These are phyloP conservation scores for Lamproptera curius DNA, from an alignment of 2,888 invertebrate genomes.

Conservation along the genomic window DNA sequence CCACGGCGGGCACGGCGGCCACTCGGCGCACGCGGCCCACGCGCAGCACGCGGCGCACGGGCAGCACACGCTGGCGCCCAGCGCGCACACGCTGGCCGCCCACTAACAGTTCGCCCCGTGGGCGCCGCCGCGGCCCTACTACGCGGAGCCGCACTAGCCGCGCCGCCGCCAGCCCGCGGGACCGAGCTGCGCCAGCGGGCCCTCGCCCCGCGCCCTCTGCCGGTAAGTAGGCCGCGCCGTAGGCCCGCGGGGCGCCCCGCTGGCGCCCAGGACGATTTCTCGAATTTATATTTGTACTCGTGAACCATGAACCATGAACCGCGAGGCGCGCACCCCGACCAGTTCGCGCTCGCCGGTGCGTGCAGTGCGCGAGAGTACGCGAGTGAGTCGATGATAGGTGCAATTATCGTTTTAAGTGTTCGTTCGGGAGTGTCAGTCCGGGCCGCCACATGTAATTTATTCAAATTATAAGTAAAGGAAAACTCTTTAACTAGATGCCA, in stretches of 20 bases:
- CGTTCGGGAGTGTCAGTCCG: conserved; percentile 23
- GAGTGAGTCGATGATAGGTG: conserved; percentile 76
- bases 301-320: conserved; percentile 68
- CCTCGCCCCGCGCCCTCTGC: conserved; percentile 41
- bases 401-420: conserved; percentile 71
- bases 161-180: conserved; percentile 49
- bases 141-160: conserved; percentile 72
- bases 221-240: conserved; percentile 38
- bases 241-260: conserved; percentile 39
- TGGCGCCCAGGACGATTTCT: conserved; percentile 73
- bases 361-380: conserved; percentile 55
- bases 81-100: conserved; percentile 69
- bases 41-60: conserved; percentile 67
- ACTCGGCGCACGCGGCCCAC: conserved; percentile 64
- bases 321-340: conserved; percentile 63
- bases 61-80: conserved; percentile 76
- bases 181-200: conserved; percentile 35
- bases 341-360: conserved; percentile 71
- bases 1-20: conserved; percentile 64
- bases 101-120: conserved; percentile 84
- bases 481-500: conserved; percentile 72
- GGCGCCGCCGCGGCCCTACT: conserved; percentile 80
- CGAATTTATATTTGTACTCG: conserved; percentile 77
- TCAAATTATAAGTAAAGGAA: conserved; percentile 53
- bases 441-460: conserved; percentile 50